Conservation (phyloP, 2,797 vertebrate species). For the Hylomyscus alleni region DNA sequence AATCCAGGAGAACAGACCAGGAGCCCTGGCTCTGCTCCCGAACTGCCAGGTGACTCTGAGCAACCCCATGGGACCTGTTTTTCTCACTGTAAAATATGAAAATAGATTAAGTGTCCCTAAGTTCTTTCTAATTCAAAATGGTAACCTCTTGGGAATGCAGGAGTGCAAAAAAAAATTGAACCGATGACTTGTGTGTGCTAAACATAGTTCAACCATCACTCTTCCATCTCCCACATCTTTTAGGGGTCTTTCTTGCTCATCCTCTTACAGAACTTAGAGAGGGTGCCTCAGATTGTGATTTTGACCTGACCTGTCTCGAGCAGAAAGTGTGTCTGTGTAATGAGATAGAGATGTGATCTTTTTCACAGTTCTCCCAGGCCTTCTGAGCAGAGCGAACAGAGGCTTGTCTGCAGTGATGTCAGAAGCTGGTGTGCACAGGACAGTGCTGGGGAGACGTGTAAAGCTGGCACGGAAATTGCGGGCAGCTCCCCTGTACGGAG, state of each 20-base stretch:
- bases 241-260: background rate
- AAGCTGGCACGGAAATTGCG: conserved; percentile 85
- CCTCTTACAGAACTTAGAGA: background rate
- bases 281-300: background rate
- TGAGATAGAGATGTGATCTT: background rate
- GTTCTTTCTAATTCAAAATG: background rate
- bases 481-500: conserved; percentile 89
- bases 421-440: conserved; percentile 90
- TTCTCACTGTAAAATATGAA: background rate
- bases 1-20: background rate
- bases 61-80: background rate
- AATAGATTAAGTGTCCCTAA: background rate
- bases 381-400: conserved; percentile 92
- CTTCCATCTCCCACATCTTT: background rate
- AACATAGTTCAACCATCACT: background rate
- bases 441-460: conserved; percentile 89
- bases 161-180: background rate
- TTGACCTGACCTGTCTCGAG: background rate
- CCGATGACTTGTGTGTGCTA: background rate
- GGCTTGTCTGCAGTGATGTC: conserved; percentile 89
- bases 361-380: conserved; percentile 87
- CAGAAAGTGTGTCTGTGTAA: background rate
- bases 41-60: background rate
- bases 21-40: background rate
- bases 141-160: background rate